Conservation (phyloP, 2,888 invertebrate species). For the Allygus modestus region DNA sequence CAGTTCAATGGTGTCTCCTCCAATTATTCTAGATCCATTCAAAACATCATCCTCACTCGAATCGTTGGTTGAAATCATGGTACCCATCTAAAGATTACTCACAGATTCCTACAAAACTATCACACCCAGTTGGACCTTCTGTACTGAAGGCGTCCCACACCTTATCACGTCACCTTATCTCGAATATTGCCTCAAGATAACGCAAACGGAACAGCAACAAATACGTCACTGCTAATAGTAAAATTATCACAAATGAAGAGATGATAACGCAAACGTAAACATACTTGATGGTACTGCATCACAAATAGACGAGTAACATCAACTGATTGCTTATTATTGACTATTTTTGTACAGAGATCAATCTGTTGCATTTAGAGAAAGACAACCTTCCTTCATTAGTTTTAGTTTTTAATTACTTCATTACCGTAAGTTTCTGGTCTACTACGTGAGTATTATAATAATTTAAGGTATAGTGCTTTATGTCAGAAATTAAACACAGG, state of each 20-base stretch:
- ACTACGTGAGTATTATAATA: too few relatives aligned
- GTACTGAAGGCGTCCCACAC: not conserved
- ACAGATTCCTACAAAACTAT: slow-evolving; percentile 6
- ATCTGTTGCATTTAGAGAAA: too few relatives aligned
- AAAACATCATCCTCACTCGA: not conserved
- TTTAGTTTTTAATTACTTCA: too few relatives aligned
- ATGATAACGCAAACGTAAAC: not conserved
- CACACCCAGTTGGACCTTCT: not conserved
- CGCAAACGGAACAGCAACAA: not conserved
- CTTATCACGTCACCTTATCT: slow-evolving; percentile 25
- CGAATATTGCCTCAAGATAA: slow-evolving; percentile 38
- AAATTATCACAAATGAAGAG: slow-evolving; percentile 6
- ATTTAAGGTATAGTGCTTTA: too few relatives aligned
- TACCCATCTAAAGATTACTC: not conserved
- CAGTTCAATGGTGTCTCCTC: not conserved
- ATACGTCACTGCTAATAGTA: slow-evolving; percentile 34
- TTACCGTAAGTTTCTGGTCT: too few relatives aligned
- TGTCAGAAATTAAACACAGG: too few relatives aligned
- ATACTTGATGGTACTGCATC: not conserved
- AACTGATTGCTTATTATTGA: too few relatives aligned
- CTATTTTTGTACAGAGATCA: too few relatives aligned
- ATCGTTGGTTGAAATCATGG: not conserved
- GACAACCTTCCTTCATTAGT: too few relatives aligned
- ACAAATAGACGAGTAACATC: not conserved
- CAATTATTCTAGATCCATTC: not conserved